Conservation (phyloP, 2,888 invertebrate species). For the Cephus spinipes region DNA sequence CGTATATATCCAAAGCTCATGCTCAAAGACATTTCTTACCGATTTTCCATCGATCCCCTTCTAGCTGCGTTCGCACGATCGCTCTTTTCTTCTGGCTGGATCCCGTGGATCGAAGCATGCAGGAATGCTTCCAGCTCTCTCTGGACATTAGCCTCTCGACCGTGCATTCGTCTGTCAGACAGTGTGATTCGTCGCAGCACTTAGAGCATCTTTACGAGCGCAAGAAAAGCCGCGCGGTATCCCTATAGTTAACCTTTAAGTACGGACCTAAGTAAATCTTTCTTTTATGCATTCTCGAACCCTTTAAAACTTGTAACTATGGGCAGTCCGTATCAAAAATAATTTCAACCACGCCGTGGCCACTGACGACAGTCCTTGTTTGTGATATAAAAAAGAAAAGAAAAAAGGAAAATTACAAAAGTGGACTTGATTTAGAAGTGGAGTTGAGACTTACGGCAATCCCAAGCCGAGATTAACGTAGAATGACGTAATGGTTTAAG, state of each 20-base stretch:
- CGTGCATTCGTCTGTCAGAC: slow-evolving; percentile 44
- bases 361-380: not conserved
- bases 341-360: not conserved
- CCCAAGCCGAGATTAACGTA: not conserved
- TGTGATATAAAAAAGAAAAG: not conserved
- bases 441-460: not conserved
- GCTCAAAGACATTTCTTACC: not conserved
- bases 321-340: not conserved
- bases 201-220: slow-evolving; percentile 28
- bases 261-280: not conserved
- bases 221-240: slow-evolving; percentile 13
- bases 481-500: slow-evolving; percentile 1
- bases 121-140: slow-evolving; percentile 44
- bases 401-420: not conserved
- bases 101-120: slow-evolving; percentile 36
- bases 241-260: not conserved
- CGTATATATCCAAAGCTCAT: not conserved
- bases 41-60: slow-evolving; percentile 3
- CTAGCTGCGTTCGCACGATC: not conserved
- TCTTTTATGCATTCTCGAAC: not conserved
- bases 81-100: not conserved
- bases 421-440: not conserved
- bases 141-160: slow-evolving; percentile 31
- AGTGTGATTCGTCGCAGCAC: slow-evolving; percentile 49
- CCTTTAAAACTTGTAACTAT: not conserved